A percentile compares a stretch with the other conserved stretches of the same genome.
Conservation (phyloP, 2,797 vertebrate species). For the Phaenicophaeus curvirostris region DNA sequence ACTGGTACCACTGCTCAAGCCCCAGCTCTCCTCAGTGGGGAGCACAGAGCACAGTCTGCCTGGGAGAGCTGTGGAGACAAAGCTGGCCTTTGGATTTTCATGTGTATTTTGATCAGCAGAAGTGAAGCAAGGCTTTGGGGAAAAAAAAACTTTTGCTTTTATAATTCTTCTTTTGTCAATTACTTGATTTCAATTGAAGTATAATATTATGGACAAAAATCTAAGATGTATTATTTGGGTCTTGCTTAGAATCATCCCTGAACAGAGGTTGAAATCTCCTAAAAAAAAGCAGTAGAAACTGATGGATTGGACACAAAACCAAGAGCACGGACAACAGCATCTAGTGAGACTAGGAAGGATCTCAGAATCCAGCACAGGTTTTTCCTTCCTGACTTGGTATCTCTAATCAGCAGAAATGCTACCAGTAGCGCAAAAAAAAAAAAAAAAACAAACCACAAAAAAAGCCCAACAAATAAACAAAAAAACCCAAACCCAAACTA, state of each 20-base stretch:
- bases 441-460: too few relatives aligned
- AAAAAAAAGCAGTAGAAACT: background rate
- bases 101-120: background rate
- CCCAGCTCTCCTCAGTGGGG: background rate
- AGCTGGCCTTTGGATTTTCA: background rate
- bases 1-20: background rate
- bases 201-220: background rate
- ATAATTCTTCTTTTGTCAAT: background rate
- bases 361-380: background rate
- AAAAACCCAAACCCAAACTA: background rate
- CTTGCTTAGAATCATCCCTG: background rate
- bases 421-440: too few relatives aligned
- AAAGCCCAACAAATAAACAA: too few relatives aligned
- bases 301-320: background rate
- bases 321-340: accelerated
- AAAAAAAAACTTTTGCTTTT: background rate
- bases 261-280: background rate
- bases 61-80: background rate
- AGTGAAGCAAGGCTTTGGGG: background rate
- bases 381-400: background rate
- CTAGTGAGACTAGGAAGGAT: background rate
- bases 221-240: background rate
- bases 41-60: background rate
- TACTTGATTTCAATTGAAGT: background rate
- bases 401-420: background rate